Base-by-base conservation (phyloP, 37 sponge, comb jelly and placozoan genomes). In the Halisarca cf. caerulea region DNA sequence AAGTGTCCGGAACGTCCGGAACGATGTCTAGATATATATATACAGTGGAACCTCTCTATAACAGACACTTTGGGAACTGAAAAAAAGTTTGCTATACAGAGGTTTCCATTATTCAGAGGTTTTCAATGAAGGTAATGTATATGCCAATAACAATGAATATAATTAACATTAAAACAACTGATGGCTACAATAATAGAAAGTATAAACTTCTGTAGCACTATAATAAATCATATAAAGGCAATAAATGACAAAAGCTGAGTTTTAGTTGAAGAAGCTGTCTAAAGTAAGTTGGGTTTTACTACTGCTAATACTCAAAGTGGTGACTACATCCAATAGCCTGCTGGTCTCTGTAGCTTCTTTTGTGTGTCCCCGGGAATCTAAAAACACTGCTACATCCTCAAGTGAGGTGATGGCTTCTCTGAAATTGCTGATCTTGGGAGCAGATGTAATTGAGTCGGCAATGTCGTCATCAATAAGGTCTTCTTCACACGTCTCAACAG, bases 11-110 rank as follows among this genome's bases (percentile, higher is more conserved):
- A n/a, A n/a, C n/a, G n/a, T n/a, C n/a, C n/a, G n/a, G n/a, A n/a
- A n/a, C n/a, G n/a, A n/a, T n/a, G n/a, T n/a, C n/a, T n/a, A n/a
- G n/a, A n/a, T n/a, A n/a, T n/a, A n/a, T n/a, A n/a, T 62, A 62
- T 62, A 62, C 64, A 62, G 64, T 62, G 64, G 64, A 62, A 62
- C 64, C 64, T 62, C 64, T 62, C 64, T 62, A 62, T 62, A 62
- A 62, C 64, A 23, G 64, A 62, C 64, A 62, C 64, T 62, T 62
- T 62, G 64, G 64, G 64, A 62, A 62, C 64, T 62, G 64, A 62
- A 30, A 15, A 28, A 62, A 62, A 15, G 64, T 8, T 30, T 62
- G 64, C 15, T 62, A 62, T 62, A 62, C n/a, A 62, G 64, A 62
- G 64, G 64, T 62, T 62, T 62, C 64, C 64, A 62, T 23, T 62